Evolutionary conservation across 1,140 invertebrate species (phyloP).

Genomic region (Musca domestica): DNA sequence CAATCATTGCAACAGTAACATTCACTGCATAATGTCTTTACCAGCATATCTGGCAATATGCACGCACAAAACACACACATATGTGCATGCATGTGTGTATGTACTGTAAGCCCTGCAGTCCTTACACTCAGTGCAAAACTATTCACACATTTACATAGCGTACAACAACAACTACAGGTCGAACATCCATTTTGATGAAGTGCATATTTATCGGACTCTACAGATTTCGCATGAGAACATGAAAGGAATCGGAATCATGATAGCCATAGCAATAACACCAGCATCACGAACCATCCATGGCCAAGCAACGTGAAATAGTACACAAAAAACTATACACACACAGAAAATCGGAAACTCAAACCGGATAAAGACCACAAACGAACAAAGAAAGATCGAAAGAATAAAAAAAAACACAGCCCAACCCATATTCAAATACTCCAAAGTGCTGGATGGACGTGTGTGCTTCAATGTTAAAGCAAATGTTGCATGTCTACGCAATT

Average conservation of each 20-base stretch:
- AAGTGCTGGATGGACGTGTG: too few species aligned
- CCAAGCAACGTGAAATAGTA: too few species aligned
- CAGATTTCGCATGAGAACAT: constrained; percentile 12
- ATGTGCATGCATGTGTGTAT: background rate
- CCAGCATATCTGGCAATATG: background rate
- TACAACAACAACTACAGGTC: background rate
- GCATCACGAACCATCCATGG: too few species aligned
- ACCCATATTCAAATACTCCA: too few species aligned
- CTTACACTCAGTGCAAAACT: background rate
- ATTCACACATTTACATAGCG: background rate
- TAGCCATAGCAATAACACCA: background rate
- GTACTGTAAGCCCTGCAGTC: too few species aligned
- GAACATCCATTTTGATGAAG: background rate
- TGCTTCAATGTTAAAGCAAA: too few species aligned
- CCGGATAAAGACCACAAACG: background rate
- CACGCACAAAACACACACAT: background rate
- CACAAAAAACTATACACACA: background rate
- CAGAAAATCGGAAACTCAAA: background rate
- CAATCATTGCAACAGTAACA: too few species aligned
- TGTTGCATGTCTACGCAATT: too few species aligned
- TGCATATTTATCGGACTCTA: constrained; percentile 14
- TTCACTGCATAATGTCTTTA: too few species aligned
- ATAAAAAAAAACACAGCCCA: too few species aligned
- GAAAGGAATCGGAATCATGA: background rate
- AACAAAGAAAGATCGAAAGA: too few species aligned